Evolutionary conservation across 2,113 vertebrate genomes (phyloP).

Genomic region (Ranitomeya variabilis): DNA sequence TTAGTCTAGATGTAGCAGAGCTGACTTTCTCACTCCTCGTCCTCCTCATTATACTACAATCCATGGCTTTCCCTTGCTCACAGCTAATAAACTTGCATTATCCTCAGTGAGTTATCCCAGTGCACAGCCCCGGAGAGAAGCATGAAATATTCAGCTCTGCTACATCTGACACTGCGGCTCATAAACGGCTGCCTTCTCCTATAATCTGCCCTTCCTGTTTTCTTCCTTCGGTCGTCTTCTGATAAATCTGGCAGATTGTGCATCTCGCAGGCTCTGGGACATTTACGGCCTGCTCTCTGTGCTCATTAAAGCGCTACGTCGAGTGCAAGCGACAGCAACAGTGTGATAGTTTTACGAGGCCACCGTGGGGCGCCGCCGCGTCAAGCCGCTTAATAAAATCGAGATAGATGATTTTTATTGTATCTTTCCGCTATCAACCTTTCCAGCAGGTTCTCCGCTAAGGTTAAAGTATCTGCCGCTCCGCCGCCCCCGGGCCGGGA

Average conservation of each 20-base stretch:
- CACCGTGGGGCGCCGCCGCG: constrained; percentile 19
- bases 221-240: not conserved
- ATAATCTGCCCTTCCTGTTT: not conserved
- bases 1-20: not conserved
- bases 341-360: constrained; percentile 45
- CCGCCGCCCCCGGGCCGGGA: not conserved
- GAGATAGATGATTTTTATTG: constrained; percentile 44
- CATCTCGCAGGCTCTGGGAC: not conserved
- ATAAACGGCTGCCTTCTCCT: not conserved
- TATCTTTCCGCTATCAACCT: constrained; percentile 24
- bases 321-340: constrained; percentile 10
- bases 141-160: not conserved
- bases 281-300: constrained; percentile 19
- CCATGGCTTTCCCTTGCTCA: too few relatives aligned
- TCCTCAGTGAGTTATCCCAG: not conserved
- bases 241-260: not conserved
- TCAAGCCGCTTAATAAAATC: constrained; percentile 47
- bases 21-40: not conserved
- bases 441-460: constrained; percentile 7
- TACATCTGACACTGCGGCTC: not conserved
- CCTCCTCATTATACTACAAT: not conserved
- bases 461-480: constrained; percentile 13
- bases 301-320: constrained; percentile 27
- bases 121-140: not conserved
- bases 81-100: not conserved